Conservation (phyloP, 2,113 vertebrate species). For the Donacobius atricapilla region DNA sequence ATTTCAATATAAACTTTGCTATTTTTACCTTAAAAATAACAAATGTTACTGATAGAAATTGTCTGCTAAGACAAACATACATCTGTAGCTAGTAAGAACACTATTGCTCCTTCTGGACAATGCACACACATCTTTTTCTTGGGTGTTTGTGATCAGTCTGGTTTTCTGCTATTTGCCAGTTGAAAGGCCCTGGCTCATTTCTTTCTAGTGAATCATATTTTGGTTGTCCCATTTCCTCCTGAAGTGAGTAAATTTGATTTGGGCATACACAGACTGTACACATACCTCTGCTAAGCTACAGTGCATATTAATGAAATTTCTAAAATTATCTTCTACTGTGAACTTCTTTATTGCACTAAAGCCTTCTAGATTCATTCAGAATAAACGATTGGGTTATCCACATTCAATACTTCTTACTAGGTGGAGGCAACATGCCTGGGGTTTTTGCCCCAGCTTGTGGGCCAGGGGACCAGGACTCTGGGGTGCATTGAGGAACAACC, state of each 20-base stretch:
- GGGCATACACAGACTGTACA: background rate
- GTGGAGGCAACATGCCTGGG: background rate
- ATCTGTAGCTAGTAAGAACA: background rate
- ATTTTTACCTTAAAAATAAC: constrained; percentile 1
- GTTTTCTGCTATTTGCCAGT: background rate
- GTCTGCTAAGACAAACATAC: background rate
- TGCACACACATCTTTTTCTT: background rate
- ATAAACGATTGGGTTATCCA: background rate
- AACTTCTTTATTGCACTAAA: background rate
- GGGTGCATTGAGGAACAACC: background rate
- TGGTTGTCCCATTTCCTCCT: constrained; percentile 2
- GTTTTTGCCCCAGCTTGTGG: background rate
- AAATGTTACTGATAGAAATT: background rate
- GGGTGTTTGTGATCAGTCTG: background rate
- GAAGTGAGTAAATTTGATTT: constrained; percentile 7
- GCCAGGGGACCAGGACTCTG: background rate
- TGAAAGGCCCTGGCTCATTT: constrained; percentile 15
- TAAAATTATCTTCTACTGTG: background rate
- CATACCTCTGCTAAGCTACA: background rate
- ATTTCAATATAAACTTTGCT: background rate
- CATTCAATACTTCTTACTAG: background rate
- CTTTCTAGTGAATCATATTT: constrained; percentile 27
- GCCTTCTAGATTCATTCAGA: background rate
- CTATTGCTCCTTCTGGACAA: background rate
- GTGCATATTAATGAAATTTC: background rate